Evolutionary conservation across 1,140 invertebrate species (phyloP), one percentile per base, ranked within the genome.

Genomic region (Protaetia brevitarsis): DNA sequence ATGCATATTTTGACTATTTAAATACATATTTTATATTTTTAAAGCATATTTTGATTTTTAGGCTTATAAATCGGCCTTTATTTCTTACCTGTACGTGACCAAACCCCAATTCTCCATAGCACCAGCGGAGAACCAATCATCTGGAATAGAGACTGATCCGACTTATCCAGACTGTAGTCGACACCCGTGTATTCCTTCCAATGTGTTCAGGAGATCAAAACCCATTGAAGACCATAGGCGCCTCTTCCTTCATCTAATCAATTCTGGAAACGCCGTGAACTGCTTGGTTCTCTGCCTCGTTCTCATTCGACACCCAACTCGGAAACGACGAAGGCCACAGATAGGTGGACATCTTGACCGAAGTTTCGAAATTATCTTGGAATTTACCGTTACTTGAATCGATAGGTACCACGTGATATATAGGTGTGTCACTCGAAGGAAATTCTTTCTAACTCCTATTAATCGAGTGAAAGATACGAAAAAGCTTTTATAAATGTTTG

Each of bases 31-130:
- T n/a, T n/a, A n/a, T n/a, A n/a, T n/a, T n/a, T n/a, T n/a, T n/a
- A n/a, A n/a, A n/a, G n/a, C n/a, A n/a, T n/a, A n/a, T n/a, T n/a
- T n/a, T n/a, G n/a, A n/a, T n/a, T n/a, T n/a, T n/a, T n/a, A n/a
- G n/a, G n/a, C n/a, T n/a, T n/a, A n/a, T n/a, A n/a, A n/a, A n/a
- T n/a, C n/a, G n/a, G n/a, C n/a, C n/a, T n/a, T n/a, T n/a, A n/a
- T n/a, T n/a, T n/a, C n/a, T 51, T 63, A 89, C 92, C 89, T 87
- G 79, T 93, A 98, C 1, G 93, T 97, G 11, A 97, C 87, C 0
- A 97, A 78, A 1, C 92, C 91, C 91, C 91, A 93, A 76, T 94
- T 94, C n/a, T n/a, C n/a, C n/a, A n/a, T n/a, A n/a, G n/a, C n/a
- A n/a, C n/a, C n/a, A n/a, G n/a, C n/a, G n/a, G 87, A 81, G 78